Evolutionary conservation across 1,140 invertebrate species (phyloP), one percentile per base, ranked within the genome.

Genomic region (Daktulosphaira vitifoliae): DNA sequence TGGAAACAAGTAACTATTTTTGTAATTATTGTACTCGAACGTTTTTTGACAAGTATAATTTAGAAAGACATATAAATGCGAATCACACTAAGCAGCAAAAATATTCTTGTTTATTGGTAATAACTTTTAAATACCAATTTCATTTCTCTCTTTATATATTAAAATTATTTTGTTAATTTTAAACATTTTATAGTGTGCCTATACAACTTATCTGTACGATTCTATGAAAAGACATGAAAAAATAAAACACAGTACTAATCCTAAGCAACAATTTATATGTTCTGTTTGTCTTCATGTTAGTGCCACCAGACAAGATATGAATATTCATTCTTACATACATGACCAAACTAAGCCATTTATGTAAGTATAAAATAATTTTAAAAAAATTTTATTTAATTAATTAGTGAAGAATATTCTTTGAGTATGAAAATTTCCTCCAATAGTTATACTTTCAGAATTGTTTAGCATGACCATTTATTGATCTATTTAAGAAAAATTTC

Each of bases 41-140:
- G 46, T 62, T 62, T 62, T 62, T 62, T 48, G 56, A 62, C 25
- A 62, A 62, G 46, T 62, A 62, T 39, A 62, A 62, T 3, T 48
- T 62, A 6, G 56, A 62, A n/a, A 33, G 56, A 11, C 56, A 62
- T 18, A n/a, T 62, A 22, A 62, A 62, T 48, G 56, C 56, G 7
- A 62, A 46, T 48, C 56, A 62, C 18, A 62, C 56, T 22, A 62
- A 62, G 29, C 42, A 62, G 20, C 56, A 62, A 62, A 22, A 62
- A 33, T 62, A 62, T 22, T 48, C 25, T 1, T 62, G 56, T 62
- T 29, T 7, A 48, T 29, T 18, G 39, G 56, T 62, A 59, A 25
- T 16, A 26, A n/a, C 2, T 26, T 26, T 26, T 9, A 13, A 20
- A 48, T 20, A 22, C 5, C 1, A 7, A 20, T 16, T 48, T 18